These are phyloP conservation scores for Actinemys pallida DNA, from an alignment of 2,113 vertebrate genomes.

Conservation along the genomic window DNA sequence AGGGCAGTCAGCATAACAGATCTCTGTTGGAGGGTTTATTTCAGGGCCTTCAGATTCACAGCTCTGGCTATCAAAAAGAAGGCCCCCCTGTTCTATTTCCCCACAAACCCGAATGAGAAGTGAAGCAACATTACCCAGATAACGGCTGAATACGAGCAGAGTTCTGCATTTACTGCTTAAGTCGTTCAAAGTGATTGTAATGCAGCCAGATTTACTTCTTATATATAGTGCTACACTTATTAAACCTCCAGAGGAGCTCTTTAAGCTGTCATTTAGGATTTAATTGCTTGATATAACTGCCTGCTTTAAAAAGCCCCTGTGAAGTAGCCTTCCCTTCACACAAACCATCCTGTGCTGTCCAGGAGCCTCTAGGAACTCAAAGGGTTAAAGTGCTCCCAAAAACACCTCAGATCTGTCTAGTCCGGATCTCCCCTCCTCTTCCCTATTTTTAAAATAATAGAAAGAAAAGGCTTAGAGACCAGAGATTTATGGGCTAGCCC, in stretches of 20 bases:
- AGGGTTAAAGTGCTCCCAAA: slow-evolving; percentile 43
- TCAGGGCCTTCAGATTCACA: no score
- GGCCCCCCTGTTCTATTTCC: no score
- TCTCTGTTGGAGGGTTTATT: no score
- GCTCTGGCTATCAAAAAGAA: no score
- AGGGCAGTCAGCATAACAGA: no score
- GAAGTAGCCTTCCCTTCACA: not conserved
- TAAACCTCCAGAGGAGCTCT: not conserved
- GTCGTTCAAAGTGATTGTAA: not conserved
- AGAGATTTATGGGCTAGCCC: slow-evolving; percentile 64
- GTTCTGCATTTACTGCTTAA: not conserved
- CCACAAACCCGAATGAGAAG: not conserved
- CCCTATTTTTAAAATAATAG: slow-evolving; percentile 15
- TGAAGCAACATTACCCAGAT: not conserved
- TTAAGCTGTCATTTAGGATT: slow-evolving; percentile 13
- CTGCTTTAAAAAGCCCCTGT: not conserved
- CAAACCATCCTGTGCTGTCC: rapidly evolving
- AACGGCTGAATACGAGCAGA: not conserved
- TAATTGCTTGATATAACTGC: not conserved
- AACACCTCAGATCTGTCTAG: not conserved
- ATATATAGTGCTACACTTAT: not conserved
- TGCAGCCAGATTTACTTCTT: slow-evolving; percentile 47
- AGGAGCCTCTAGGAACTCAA: not conserved
- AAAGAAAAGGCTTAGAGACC: slow-evolving; percentile 52
- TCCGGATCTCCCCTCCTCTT: not conserved